A percentile compares a stretch with the other conserved stretches of the same genome.
phyloP scores from a whole-genome alignment of 2,797 vertebrate species.

The Ceyx erithaca region DNA sequence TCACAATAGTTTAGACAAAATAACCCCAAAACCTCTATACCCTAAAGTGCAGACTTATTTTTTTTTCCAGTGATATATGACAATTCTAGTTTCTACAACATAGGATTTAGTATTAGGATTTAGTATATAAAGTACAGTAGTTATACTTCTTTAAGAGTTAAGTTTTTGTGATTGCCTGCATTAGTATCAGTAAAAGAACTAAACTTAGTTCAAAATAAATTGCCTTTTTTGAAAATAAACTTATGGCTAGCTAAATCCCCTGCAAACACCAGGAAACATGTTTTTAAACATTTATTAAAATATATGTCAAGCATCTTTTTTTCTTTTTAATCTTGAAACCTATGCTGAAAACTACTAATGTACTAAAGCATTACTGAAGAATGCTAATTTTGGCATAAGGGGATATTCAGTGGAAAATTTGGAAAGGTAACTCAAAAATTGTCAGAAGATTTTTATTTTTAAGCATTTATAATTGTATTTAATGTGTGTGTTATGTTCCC shows the following conservation, averaged over 20 bases:
- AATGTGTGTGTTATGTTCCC: constrained; percentile 31
- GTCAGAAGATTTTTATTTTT: background rate
- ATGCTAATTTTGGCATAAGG: background rate
- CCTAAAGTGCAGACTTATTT: background rate
- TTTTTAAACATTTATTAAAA: background rate
- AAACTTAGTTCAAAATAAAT: background rate
- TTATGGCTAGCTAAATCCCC: background rate
- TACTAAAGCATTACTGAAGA: background rate
- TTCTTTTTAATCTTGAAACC: background rate
- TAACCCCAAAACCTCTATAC: accelerated
- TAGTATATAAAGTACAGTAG: background rate
- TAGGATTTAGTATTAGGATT: background rate
- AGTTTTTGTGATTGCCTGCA: background rate
- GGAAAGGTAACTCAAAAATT: background rate
- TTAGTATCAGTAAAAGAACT: background rate
- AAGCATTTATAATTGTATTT: background rate
- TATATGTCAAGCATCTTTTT: background rate
- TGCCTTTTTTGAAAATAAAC: background rate
- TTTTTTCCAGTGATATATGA: background rate
- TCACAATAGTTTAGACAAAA: background rate
- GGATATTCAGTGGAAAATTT: constrained; percentile 1
- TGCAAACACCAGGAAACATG: background rate
- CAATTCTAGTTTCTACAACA: background rate
- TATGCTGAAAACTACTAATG: background rate
- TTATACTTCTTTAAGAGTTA: background rate